A percentile compares a stretch with the other conserved stretches of the same genome.
phyloP scores from a whole-genome alignment of 2,113 vertebrate species.

The Dolichotis patagonum region DNA sequence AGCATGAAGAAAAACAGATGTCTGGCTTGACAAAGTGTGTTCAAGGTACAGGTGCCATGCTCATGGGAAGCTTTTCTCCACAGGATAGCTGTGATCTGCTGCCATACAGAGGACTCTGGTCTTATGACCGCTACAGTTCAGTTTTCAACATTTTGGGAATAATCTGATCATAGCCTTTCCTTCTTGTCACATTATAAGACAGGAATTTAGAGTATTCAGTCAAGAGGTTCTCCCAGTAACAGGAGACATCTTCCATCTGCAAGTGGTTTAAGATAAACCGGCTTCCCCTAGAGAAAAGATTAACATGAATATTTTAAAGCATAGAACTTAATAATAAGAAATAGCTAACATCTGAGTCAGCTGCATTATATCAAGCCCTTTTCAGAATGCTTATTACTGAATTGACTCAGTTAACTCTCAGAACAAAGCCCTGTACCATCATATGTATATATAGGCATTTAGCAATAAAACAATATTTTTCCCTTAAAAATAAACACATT shows the following conservation, averaged over 20 bases:
- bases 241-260: conserved; percentile 94
- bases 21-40: conserved; percentile 37
- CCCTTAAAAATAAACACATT: conserved; percentile 38
- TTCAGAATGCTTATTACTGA: conserved; percentile 7
- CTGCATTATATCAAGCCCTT: neutral
- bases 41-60: neutral
- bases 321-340: conserved; percentile 30
- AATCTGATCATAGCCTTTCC: conserved; percentile 89
- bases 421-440: neutral
- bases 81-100: neutral
- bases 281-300: conserved; percentile 89
- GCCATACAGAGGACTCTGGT: neutral
- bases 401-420: conserved; percentile 20
- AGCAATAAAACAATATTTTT: neutral
- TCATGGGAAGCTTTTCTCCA: conserved; percentile 31
- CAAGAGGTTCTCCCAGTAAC: conserved; percentile 96
- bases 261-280: conserved; percentile 93
- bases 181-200: conserved; percentile 91
- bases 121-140: conserved; percentile 89
- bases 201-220: conserved; percentile 91
- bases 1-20: conserved; percentile 62
- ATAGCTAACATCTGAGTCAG: neutral
- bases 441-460: neutral
- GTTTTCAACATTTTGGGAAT: conserved; percentile 85
- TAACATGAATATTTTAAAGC: conserved; percentile 51